Evolutionary conservation across 2,113 vertebrate species (phyloP).

Genomic region (Butorides virescens): DNA sequence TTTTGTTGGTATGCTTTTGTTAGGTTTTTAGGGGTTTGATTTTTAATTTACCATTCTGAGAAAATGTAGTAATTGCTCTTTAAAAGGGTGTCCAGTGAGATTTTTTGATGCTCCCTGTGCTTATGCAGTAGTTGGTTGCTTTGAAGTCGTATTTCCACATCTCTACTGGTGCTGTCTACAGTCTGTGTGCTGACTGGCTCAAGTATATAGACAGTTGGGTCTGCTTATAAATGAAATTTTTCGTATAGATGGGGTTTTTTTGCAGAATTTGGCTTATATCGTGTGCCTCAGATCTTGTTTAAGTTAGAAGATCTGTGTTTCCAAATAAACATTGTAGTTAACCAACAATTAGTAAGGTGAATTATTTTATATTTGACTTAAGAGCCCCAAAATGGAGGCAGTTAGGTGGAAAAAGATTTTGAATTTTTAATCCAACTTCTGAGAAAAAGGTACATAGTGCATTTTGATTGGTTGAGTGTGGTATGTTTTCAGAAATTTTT

Average conservation of each 20-base stretch:
- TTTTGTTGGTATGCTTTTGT: neutral
- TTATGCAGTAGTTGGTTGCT: neutral
- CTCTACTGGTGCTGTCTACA: neutral
- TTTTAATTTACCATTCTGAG: neutral
- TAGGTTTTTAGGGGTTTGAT: neutral
- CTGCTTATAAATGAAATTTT: neutral
- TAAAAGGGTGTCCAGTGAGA: neutral
- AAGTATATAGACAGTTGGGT: neutral
- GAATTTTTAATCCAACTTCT: neutral
- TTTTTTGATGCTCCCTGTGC: neutral
- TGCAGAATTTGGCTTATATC: neutral
- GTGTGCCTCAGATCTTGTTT: neutral
- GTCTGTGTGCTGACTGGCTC: neutral
- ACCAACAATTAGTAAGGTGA: neutral
- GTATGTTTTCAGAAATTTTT: neutral
- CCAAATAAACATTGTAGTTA: neutral
- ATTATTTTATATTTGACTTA: neutral
- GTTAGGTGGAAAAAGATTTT: neutral
- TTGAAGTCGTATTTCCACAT: neutral
- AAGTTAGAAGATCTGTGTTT: neutral
- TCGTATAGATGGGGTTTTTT: fast-evolving
- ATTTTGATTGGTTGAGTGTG: neutral
- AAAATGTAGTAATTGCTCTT: neutral
- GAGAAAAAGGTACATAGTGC: neutral
- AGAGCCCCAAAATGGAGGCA: neutral